Conservation (phyloP, 2,113 vertebrate species). For the Hystrix brachyura region DNA sequence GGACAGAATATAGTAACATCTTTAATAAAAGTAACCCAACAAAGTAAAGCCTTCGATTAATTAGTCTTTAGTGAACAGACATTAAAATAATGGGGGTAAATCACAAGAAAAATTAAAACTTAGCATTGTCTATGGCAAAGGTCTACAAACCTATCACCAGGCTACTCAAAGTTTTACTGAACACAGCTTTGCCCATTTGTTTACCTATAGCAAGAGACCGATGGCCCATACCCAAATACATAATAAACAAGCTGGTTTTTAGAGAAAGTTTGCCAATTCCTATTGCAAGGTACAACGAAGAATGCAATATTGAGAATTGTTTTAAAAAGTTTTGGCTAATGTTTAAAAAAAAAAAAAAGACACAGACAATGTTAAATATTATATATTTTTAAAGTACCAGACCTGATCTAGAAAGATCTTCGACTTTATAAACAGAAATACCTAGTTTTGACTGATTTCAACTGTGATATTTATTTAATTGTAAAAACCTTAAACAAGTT, state of each 20-base stretch:
- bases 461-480: conserved; percentile 23
- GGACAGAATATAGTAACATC: neutral
- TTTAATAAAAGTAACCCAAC: neutral
- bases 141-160: neutral
- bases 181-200: neutral
- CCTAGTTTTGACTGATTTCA: neutral
- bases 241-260: neutral
- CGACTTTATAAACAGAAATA: neutral
- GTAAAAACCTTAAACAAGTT: neutral
- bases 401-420: neutral
- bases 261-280: neutral
- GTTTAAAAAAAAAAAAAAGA: conserved; percentile 22
- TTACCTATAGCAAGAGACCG: neutral
- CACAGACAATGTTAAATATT: conserved; percentile 3
- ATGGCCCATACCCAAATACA: neutral
- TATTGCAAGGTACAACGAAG: neutral
- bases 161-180: neutral
- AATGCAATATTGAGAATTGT: neutral
- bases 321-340: neutral
- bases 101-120: neutral
- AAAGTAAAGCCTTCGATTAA: conserved; percentile 11
- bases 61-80: neutral
- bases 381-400: neutral
- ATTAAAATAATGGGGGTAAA: neutral
- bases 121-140: neutral